Conservation (phyloP, 2,797 vertebrate species). For the Anguilla pacifica region DNA sequence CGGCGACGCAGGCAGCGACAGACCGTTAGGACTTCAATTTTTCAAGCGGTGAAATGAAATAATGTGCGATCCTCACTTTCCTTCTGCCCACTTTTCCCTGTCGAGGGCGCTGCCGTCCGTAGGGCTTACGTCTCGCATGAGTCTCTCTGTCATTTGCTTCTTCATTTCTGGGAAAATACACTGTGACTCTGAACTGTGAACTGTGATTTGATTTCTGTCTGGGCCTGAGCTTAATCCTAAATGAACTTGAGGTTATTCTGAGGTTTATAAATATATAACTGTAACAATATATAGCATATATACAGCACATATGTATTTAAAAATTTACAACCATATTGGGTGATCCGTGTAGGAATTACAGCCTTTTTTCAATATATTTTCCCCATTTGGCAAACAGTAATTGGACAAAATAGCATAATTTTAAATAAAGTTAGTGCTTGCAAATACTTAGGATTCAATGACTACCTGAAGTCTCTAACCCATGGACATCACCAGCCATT, state of each 20-base stretch:
- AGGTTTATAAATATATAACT: neutral
- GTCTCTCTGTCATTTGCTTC: conserved; percentile 19
- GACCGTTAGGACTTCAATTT: neutral
- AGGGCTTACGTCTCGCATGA: conserved; percentile 50
- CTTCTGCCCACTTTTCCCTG: conserved; percentile 44
- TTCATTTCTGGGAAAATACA: neutral
- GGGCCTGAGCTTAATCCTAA: neutral
- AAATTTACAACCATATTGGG: no score
- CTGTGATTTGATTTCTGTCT: neutral
- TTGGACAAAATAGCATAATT: no score
- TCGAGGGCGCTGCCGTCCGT: conserved; percentile 39
- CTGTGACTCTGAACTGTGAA: neutral
- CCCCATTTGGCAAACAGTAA: no score
- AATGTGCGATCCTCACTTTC: conserved; percentile 4
- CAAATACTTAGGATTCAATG: no score
- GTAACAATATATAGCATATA: no score
- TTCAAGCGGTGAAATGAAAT: neutral
- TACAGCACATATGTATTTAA: no score
- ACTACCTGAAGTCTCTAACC: no score
- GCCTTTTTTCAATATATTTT: no score
- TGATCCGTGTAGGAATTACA: no score
- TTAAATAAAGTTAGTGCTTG: no score
- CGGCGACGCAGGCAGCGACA: neutral
- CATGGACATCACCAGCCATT: no score
- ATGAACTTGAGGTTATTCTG: conserved; percentile 37